These are phyloP conservation scores for Hippasteria phrygiana DNA, from an alignment of 53 echinoderm and acorn worm species.

Conservation along the genomic window DNA sequence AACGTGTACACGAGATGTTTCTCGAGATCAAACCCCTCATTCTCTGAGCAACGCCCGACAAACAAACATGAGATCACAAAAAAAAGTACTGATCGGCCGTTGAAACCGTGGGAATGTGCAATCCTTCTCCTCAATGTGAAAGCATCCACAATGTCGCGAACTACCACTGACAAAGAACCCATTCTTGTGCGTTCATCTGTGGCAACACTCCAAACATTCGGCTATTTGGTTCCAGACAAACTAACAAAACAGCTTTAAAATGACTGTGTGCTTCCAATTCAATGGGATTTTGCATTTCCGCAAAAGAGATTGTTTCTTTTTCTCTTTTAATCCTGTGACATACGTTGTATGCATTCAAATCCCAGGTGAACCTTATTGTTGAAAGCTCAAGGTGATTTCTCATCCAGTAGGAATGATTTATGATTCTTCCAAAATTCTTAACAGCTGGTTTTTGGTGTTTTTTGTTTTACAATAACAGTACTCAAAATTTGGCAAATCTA, in stretches of 20 bases:
- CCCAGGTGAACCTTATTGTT: background rate
- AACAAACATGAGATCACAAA: background rate
- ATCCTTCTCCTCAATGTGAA: background rate
- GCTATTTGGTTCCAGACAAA: background rate
- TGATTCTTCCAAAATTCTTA: background rate
- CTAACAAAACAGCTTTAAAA: background rate
- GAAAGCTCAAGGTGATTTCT: background rate
- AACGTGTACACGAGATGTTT: no score
- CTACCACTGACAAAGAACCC: background rate
- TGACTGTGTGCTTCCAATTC: background rate
- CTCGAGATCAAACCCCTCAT: no score
- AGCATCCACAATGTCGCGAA: conserved; percentile 11
- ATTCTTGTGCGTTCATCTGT: background rate
- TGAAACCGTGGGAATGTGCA: background rate
- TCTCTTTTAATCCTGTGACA: background rate
- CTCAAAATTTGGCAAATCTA: no score
- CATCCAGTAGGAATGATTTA: background rate
- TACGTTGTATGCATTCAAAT: background rate
- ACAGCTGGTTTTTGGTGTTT: no score
- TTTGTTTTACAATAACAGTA: no score
- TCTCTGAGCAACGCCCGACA: background rate
- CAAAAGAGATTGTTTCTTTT: no score
- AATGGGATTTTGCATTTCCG: background rate
- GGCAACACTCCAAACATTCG: background rate
- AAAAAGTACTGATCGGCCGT: no score